These are phyloP conservation scores for Notodonta dromedarius DNA, from an alignment of 2,888 invertebrate species.

Conservation along the genomic window DNA sequence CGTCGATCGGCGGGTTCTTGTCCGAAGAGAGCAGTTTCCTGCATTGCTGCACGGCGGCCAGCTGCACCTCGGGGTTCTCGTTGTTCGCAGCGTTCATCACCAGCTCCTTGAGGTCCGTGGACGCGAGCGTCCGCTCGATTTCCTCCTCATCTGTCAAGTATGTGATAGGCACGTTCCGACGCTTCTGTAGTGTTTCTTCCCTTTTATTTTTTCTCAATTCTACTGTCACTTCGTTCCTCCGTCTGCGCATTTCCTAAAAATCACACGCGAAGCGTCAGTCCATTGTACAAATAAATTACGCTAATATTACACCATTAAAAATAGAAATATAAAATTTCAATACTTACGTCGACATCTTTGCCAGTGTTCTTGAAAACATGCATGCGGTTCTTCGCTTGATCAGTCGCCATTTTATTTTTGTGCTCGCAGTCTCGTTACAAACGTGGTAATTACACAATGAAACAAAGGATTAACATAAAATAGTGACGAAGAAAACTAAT, in stretches of 20 bases:
- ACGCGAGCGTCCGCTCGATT: slow-evolving; percentile 87
- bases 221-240: slow-evolving; percentile 98
- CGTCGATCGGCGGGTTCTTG: slow-evolving; percentile 99
- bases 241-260: slow-evolving; percentile 96
- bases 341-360: slow-evolving; percentile 99
- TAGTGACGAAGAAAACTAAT: slow-evolving; percentile 64
- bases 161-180: slow-evolving; percentile 96
- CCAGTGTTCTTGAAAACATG: slow-evolving; percentile 99
- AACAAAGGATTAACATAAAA: slow-evolving; percentile 77
- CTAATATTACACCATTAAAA: slow-evolving; percentile 16
- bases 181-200: slow-evolving; percentile 97
- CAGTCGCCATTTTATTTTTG: slow-evolving; percentile 90
- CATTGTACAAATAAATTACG: slow-evolving; percentile 13
- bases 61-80: slow-evolving; percentile 91
- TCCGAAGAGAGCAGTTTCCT: slow-evolving; percentile 98
- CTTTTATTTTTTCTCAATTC: slow-evolving; percentile 99
- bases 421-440: slow-evolving; percentile 64
- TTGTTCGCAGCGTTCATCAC: slow-evolving; percentile 94
- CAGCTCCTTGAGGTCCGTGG: slow-evolving; percentile 91
- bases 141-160: slow-evolving; percentile 94
- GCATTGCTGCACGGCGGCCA: slow-evolving; percentile 96
- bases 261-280: slow-evolving; percentile 35
- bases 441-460: slow-evolving; percentile 72
- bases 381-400: slow-evolving; percentile 93
- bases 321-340: slow-evolving; percentile 17